A percentile compares a stretch with the other conserved stretches of the same genome.
These are phyloP conservation scores for Erethizon dorsatum DNA, from an alignment of 2,797 vertebrate species.

Conservation along the genomic window DNA sequence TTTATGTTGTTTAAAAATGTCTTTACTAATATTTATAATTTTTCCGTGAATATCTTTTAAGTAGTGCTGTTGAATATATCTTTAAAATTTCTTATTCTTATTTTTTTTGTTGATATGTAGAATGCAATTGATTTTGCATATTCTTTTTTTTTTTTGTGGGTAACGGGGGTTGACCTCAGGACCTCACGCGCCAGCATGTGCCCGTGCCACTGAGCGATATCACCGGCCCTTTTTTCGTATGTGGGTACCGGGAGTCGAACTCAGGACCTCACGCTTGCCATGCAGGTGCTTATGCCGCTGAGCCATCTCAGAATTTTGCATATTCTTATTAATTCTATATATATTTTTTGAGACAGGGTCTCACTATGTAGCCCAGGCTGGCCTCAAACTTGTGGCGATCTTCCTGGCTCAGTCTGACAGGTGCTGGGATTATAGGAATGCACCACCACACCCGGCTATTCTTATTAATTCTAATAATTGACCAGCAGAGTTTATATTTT, in stretches of 20 bases:
- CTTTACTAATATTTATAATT: constrained; percentile 16
- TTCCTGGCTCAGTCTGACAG: not conserved
- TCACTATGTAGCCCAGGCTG: not conserved
- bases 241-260: no score
- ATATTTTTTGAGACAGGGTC: not conserved
- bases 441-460: not conserved
- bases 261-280: no score
- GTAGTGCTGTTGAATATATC: not conserved
- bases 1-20: not conserved
- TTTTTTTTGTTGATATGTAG: constrained; percentile 31
- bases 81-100: constrained; percentile 16
- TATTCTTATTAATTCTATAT: not conserved
- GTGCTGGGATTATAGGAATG: not conserved
- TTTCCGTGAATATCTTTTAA: not conserved
- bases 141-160: not conserved
- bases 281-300: no score
- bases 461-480: constrained; percentile 43
- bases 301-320: not conserved
- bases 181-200: no score
- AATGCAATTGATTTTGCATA: constrained; percentile 28
- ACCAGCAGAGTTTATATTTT: constrained; percentile 28
- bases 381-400: not conserved
- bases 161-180: no score
- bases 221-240: no score
- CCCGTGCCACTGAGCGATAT: no score